Percentiles rank a stretch among this genome's conserved stretches.
Conservation (phyloP, 2,113 vertebrate genomes). For the Antechinus flavipes region DNA sequence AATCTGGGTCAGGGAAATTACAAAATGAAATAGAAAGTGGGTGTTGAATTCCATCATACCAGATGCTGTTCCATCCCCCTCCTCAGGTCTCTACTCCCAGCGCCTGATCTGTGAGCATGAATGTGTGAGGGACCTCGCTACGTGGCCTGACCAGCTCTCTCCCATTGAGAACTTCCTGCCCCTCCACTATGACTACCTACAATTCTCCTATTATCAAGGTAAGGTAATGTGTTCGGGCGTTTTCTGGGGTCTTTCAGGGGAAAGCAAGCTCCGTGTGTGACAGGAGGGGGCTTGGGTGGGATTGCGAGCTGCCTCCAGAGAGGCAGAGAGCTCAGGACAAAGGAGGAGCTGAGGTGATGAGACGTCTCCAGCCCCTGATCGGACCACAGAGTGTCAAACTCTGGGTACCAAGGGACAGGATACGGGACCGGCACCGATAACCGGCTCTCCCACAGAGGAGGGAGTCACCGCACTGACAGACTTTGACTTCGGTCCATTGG, state of each 20-base stretch:
- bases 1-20: neutral
- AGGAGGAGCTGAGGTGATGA: neutral
- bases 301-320: neutral
- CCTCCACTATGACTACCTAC: conserved; percentile 96
- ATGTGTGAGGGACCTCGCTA: conserved; percentile 95
- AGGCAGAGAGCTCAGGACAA: neutral
- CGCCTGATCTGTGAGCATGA: conserved; percentile 94
- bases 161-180: conserved; percentile 97
- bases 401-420: neutral
- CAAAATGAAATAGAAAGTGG: neutral
- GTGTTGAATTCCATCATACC: neutral
- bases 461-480: rapidly evolving
- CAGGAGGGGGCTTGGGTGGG: neutral
- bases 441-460: neutral
- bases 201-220: conserved; percentile 97
- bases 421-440: too few species aligned
- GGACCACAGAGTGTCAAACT: neutral
- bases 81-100: conserved; percentile 95
- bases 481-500: too few species aligned
- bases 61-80: neutral
- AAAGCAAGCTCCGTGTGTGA: neutral
- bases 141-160: conserved; percentile 92
- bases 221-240: conserved; percentile 11
- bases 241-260: rapidly evolving
- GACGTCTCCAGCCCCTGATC: neutral